Evolutionary conservation across 2,113 vertebrate species (phyloP).

Genomic region (Psilopsiagon aymara): DNA sequence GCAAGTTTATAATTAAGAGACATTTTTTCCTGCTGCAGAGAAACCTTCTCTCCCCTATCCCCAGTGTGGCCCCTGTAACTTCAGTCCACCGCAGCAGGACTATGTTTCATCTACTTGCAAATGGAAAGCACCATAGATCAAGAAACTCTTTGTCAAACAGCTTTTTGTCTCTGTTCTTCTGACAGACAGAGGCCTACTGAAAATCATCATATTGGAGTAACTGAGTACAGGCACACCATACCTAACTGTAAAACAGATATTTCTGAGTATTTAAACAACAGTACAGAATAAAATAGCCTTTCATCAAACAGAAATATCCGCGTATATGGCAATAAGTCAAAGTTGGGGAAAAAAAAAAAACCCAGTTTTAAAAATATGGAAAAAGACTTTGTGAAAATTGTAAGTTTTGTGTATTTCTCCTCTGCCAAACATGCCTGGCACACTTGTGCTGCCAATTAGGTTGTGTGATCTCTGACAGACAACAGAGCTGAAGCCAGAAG

Average conservation of each 20-base stretch:
- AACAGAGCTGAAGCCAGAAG: background rate
- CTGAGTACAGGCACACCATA: background rate
- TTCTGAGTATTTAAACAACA: background rate
- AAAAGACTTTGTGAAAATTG: background rate
- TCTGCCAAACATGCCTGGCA: background rate
- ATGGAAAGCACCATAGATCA: background rate
- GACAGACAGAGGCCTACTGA: background rate
- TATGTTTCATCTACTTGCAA: background rate
- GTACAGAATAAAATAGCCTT: background rate
- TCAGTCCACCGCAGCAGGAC: background rate
- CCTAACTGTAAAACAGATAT: background rate
- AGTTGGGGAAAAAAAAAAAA: background rate
- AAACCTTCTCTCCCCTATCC: background rate
- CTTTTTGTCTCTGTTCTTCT: background rate
- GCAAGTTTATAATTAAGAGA: background rate
- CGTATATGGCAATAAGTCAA: background rate
- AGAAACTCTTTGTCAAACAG: background rate
- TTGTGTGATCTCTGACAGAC: background rate
- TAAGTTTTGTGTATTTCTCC: background rate
- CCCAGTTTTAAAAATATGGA: background rate
- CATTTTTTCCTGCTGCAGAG: background rate
- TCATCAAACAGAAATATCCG: background rate
- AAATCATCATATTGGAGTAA: background rate
- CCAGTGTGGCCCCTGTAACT: background rate
- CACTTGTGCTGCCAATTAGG: background rate